A percentile compares a stretch with the other conserved stretches of the same genome.
Conservation (phyloP, 2,797 vertebrate species). For the Ctenochaetus hawaiiensis region DNA sequence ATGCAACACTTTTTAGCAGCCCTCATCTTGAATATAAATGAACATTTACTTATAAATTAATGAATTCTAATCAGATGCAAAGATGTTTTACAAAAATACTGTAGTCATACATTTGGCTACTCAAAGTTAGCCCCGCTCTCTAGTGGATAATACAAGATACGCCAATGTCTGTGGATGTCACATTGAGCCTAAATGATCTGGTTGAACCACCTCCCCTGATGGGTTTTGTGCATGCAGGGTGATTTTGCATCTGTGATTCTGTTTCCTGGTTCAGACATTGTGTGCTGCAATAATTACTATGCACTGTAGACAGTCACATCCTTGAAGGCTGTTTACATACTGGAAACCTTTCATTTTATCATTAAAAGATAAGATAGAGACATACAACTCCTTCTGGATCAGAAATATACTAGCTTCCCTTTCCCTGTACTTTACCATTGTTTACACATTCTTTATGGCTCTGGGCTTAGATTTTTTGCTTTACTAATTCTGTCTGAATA, state of each 20-base stretch:
- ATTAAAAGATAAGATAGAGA: conserved; percentile 33
- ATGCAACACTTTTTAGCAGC: neutral
- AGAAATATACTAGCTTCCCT: neutral
- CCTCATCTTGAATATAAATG: conserved; percentile 17
- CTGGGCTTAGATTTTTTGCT: conserved; percentile 3
- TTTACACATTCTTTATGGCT: conserved; percentile 14
- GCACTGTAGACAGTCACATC: conserved; percentile 8
- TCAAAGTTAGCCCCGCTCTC: conserved; percentile 6
- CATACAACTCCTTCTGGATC: neutral
- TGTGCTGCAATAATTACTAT: conserved; percentile 24
- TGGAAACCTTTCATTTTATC: conserved; percentile 37
- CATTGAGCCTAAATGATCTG: neutral
- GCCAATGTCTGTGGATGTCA: neutral
- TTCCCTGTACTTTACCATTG: conserved; percentile 12
- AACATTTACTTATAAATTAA: neutral
- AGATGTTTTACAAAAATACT: conserved; percentile 3
- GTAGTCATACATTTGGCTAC: neutral
- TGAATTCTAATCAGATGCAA: conserved; percentile 19
- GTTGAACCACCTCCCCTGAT: neutral
- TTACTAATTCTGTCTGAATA: conserved; percentile 3
- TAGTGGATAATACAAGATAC: neutral
- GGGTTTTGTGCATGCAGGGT: neutral
- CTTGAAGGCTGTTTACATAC: conserved; percentile 29
- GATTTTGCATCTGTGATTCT: conserved; percentile 4
- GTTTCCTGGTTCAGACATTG: conserved; percentile 3